Conservation (phyloP, 2,113 vertebrate genomes). For the Tupaia tana region DNA sequence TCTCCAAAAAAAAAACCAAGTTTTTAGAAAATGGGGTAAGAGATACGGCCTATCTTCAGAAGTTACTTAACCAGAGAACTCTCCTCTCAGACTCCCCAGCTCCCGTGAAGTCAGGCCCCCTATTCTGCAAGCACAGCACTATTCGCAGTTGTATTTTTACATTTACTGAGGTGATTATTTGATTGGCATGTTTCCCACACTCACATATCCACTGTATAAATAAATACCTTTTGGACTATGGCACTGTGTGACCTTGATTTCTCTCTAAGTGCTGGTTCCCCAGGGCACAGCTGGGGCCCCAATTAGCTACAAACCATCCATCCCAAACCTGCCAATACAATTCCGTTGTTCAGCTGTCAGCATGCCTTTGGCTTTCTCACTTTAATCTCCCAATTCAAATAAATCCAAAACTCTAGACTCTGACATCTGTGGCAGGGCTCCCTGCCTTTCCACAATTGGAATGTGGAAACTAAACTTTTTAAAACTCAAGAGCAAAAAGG, state of each 20-base stretch:
- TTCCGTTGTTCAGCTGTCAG: conserved; percentile 56
- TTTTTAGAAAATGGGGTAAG: background rate
- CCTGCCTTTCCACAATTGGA: conserved; percentile 38
- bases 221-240: background rate
- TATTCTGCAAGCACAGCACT: too few species aligned
- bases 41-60: background rate
- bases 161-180: background rate
- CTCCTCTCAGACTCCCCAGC: too few species aligned
- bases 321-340: conserved; percentile 61
- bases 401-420: conserved; percentile 56
- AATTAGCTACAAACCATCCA: conserved; percentile 58
- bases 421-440: conserved; percentile 57
- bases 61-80: background rate
- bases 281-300: conserved; percentile 58
- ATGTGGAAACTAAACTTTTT: conserved; percentile 65
- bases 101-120: background rate
- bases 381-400: conserved; percentile 72
- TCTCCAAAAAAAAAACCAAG: too few species aligned
- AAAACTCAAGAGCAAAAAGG: conserved; percentile 54
- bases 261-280: conserved; percentile 53
- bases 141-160: background rate
- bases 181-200: background rate
- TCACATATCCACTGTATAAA: conserved; percentile 44
- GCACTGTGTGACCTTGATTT: conserved; percentile 56
- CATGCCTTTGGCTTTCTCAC: conserved; percentile 57